phyloP scores from a whole-genome alignment of 2,888 invertebrate species.

The Drosophila neutralis region DNA sequence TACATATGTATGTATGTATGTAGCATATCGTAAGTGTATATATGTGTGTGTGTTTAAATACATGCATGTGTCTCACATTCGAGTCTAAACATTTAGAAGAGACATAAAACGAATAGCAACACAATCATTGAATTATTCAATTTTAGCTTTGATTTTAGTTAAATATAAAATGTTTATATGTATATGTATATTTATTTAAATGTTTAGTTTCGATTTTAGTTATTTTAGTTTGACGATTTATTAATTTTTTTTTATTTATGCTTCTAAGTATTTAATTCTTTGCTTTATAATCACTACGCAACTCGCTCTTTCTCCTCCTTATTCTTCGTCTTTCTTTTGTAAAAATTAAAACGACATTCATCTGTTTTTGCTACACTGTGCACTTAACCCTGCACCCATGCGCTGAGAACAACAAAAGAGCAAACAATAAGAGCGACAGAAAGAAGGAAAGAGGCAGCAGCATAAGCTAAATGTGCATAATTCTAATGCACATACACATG shows the following conservation, averaged over 20 bases:
- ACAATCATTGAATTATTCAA: constrained; percentile 63
- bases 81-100: constrained; percentile 59
- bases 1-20: not conserved
- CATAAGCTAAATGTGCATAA: not conserved
- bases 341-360: not conserved
- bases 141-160: constrained; percentile 53
- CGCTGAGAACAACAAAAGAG: not conserved
- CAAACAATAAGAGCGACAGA: not conserved
- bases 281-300: constrained; percentile 15
- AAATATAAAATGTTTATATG: constrained; percentile 49
- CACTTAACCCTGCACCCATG: constrained; percentile 4
- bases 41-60: constrained; percentile 1
- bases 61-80: constrained; percentile 19
- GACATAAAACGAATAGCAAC: constrained; percentile 61
- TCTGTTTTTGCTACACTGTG: not conserved
- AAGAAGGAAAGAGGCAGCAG: not conserved
- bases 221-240: constrained; percentile 13
- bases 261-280: constrained; percentile 43
- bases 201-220: constrained; percentile 14
- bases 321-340: constrained; percentile 6
- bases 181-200: constrained; percentile 22
- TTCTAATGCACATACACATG: not conserved
- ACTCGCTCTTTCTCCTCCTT: not conserved
- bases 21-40: not conserved
- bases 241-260: constrained; percentile 29